phyloP scores from a whole-genome alignment of 2,888 invertebrate species.

The Nowickia ferox region DNA sequence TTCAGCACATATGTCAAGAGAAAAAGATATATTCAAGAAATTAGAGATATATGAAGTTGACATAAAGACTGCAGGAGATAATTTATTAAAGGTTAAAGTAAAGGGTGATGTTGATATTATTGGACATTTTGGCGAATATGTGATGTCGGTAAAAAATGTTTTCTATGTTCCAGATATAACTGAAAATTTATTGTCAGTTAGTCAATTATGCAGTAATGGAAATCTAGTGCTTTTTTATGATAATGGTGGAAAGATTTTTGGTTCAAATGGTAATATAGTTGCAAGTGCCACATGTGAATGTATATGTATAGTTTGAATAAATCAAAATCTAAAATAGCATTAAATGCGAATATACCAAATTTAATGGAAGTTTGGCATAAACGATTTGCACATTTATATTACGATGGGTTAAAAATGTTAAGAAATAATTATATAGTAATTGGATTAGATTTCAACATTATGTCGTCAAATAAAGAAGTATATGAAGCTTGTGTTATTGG shows the following conservation, averaged over 20 bases:
- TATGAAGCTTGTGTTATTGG: constrained; percentile 71
- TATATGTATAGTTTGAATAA: no score
- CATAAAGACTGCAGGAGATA: not conserved
- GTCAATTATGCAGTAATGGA: no score
- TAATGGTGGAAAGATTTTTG: constrained; percentile 4
- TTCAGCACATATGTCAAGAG: no score
- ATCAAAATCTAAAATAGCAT: not conserved
- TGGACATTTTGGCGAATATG: no score
- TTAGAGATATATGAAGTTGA: constrained; percentile 1
- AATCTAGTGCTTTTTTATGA: constrained; percentile 11
- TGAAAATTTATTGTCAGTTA: no score
- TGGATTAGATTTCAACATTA: constrained; percentile 23
- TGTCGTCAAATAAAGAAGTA: constrained; percentile 33
- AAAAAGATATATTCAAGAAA: no score
- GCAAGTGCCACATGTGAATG: constrained; percentile 1
- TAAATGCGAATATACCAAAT: not conserved
- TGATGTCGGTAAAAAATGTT: no score
- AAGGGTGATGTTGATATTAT: not conserved
- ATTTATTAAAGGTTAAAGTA: not conserved
- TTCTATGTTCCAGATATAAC: no score
- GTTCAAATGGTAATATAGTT: not conserved
- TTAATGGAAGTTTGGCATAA: constrained; percentile 1
- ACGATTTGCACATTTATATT: constrained; percentile 39
- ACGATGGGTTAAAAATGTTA: constrained; percentile 13
- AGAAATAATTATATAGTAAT: constrained; percentile 16